These are phyloP conservation scores for Megaceryle torquata DNA, from an alignment of 2,113 vertebrate species.

Conservation along the genomic window DNA sequence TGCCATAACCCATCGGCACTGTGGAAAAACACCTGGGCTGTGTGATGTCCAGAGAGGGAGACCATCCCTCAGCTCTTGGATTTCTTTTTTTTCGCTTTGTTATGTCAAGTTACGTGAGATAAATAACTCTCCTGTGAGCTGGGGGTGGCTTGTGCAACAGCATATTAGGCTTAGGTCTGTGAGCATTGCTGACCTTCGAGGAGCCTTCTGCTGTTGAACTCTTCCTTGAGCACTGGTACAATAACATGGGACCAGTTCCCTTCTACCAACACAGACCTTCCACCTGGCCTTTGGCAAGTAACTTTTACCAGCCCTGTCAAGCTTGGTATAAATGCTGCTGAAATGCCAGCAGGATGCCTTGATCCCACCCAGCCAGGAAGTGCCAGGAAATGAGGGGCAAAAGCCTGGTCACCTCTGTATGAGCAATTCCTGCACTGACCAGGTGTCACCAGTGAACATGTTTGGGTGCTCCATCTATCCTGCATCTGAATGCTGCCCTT, in stretches of 20 bases:
- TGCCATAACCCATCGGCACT: not conserved
- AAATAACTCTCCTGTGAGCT: not conserved
- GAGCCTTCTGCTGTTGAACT: not conserved
- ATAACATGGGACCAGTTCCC: not conserved
- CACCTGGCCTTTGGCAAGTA: not conserved
- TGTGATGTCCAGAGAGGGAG: not conserved
- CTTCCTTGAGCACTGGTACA: not conserved
- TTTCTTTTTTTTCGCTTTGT: not conserved
- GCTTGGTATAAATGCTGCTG: not conserved
- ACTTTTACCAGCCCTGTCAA: not conserved
- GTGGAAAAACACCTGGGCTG: constrained; percentile 1
- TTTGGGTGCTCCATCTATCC: not conserved
- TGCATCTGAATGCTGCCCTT: not conserved
- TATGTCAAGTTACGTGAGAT: not conserved
- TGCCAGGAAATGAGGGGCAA: not conserved
- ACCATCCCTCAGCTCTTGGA: not conserved
- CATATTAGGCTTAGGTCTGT: not conserved
- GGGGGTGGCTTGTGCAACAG: not conserved
- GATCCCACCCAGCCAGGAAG: not conserved
- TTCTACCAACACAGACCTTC: not conserved
- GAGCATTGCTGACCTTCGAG: not conserved
- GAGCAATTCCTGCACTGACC: not conserved
- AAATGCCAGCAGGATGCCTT: not conserved
- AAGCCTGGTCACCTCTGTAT: not conserved
- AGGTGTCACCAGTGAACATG: not conserved